Conservation (phyloP, 1,140 invertebrate species). For the Drosophila novamexicana region DNA sequence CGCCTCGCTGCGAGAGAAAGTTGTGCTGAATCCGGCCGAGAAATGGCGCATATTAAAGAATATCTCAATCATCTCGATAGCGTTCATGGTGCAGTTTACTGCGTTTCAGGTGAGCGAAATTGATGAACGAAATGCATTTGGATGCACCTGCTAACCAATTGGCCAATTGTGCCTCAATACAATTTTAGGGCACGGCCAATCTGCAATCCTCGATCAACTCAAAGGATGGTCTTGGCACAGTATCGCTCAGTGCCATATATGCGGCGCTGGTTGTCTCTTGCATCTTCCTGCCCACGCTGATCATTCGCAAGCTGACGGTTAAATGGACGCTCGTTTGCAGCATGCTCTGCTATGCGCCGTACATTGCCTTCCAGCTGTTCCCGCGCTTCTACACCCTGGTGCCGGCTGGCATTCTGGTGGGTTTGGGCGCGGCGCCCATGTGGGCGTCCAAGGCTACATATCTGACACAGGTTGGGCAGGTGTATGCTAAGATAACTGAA, state of each 20-base stretch:
- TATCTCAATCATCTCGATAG: constrained; percentile 92
- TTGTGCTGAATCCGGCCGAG: constrained; percentile 90
- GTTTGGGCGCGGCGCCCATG: constrained; percentile 96
- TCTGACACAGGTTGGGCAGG: constrained; percentile 95
- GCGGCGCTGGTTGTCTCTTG: constrained; percentile 95
- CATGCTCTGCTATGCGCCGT: constrained; percentile 96
- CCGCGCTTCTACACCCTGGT: constrained; percentile 95
- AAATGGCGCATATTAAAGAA: constrained; percentile 96
- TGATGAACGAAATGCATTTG: neutral
- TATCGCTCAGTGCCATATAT: constrained; percentile 94
- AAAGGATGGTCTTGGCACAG: constrained; percentile 92
- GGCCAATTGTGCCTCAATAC: too few species aligned
- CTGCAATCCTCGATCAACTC: constrained; percentile 95
- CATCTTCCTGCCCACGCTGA: constrained; percentile 95
- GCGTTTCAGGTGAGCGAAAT: constrained; percentile 88
- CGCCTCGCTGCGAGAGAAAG: constrained; percentile 87
- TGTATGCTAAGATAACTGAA: constrained; percentile 94
- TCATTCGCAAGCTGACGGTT: constrained; percentile 95
- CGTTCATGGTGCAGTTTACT: constrained; percentile 97
- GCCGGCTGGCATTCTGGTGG: constrained; percentile 95
- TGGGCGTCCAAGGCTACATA: constrained; percentile 99
- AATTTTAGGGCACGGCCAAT: constrained; percentile 91
- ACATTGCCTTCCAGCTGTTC: constrained; percentile 97
- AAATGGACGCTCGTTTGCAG: constrained; percentile 97
- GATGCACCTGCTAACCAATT: neutral